Evolutionary conservation across 2,113 vertebrate species (phyloP).

Genomic region (Seriola rivoliana): DNA sequence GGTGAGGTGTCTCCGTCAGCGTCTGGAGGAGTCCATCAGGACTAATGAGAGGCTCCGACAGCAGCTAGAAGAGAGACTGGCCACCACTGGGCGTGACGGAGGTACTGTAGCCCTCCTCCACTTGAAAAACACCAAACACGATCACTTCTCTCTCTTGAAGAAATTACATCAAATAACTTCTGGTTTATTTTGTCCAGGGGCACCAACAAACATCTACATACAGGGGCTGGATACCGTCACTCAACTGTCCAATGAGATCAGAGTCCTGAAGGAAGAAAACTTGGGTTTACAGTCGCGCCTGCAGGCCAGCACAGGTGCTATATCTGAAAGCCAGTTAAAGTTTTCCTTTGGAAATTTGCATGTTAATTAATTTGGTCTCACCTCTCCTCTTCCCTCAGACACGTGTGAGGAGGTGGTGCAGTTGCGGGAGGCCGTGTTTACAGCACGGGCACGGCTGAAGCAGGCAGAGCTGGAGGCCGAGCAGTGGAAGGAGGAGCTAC

Average conservation of each 20-base stretch:
- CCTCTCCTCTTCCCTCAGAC: slow-evolving; percentile 57
- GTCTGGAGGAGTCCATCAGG: slow-evolving; percentile 93
- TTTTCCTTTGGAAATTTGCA: not conserved
- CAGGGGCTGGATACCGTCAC: slow-evolving; percentile 86
- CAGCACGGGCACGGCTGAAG: slow-evolving; percentile 84
- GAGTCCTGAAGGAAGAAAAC: slow-evolving; percentile 85
- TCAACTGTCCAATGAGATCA: slow-evolving; percentile 88
- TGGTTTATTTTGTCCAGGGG: slow-evolving; percentile 69
- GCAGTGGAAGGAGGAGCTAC: slow-evolving; percentile 85
- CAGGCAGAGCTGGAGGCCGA: slow-evolving; percentile 89
- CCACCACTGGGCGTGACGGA: slow-evolving; percentile 70
- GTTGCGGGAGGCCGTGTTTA: slow-evolving; percentile 85
- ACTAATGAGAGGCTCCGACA: slow-evolving; percentile 91
- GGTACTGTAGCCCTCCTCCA: slow-evolving; percentile 75
- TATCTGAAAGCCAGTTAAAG: not conserved
- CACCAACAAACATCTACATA: slow-evolving; percentile 85
- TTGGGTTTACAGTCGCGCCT: slow-evolving; percentile 84
- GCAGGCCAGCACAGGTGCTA: slow-evolving; percentile 87
- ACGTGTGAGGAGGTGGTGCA: slow-evolving; percentile 83
- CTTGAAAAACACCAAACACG: not conserved
- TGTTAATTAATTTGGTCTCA: not conserved
- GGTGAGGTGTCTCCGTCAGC: slow-evolving; percentile 91
- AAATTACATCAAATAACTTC: not conserved
- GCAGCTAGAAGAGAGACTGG: slow-evolving; percentile 90
- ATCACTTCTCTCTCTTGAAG: not conserved